Evolutionary conservation across 2,797 vertebrate species (phyloP).

Genomic region (Meriones psammophilus): DNA sequence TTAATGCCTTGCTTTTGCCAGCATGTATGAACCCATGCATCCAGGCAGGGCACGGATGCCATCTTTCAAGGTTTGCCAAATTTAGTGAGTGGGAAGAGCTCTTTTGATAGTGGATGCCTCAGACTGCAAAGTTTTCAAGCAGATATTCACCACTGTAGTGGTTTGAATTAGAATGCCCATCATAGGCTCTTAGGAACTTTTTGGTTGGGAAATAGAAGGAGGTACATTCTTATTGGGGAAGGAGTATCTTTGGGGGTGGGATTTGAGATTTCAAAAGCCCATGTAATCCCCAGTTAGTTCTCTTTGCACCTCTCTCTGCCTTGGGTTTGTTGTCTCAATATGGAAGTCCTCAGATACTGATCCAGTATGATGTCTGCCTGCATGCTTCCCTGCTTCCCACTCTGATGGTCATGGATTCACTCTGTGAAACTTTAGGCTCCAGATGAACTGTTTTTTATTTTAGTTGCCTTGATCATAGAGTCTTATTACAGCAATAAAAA

Average conservation of each 20-base stretch:
- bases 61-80: neutral
- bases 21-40: neutral
- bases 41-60: rapidly evolving
- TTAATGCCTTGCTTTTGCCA: neutral
- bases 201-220: neutral
- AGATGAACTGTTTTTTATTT: neutral
- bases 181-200: neutral
- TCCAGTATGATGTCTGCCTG: neutral
- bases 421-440: neutral
- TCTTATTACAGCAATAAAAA: neutral
- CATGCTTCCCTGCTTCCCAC: rapidly evolving
- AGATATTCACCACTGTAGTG: neutral
- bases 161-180: neutral
- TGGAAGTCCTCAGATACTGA: neutral
- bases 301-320: neutral
- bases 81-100: neutral
- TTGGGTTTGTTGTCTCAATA: neutral
- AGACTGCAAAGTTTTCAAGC: neutral
- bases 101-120: neutral
- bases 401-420: neutral
- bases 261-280: neutral
- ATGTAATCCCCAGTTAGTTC: neutral
- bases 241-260: neutral
- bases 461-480: neutral
- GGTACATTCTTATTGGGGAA: neutral